Evolutionary conservation across 2,113 vertebrate genomes (phyloP), one percentile per base, ranked within the genome.

Genomic region (Otocyon megalotis): DNA sequence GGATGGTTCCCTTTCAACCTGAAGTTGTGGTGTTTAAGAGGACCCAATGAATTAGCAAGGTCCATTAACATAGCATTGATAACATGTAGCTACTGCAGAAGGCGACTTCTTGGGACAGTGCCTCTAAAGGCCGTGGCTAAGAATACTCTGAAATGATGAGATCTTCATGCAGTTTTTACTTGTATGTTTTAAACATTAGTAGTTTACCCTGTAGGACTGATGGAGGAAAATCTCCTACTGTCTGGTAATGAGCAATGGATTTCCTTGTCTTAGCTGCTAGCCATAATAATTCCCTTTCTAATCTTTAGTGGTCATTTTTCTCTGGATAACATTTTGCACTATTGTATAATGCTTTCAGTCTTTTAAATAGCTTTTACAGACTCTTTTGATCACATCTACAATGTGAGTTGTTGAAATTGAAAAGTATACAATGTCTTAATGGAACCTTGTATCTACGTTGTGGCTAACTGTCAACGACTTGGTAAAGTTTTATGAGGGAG

Each of bases 11-110:
- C 4, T 95, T 69, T 72, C 28, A 88, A 74, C 48, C 0, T 0
- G 0, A 69, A 96, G 81, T 65, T 62, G 58, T 80, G 72, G 43
- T 94, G 85, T 90, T 79, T 79, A 83, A 0, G 0, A 9, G 30
- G 58, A 89, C 32, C 54, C 0, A 0, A 1, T 1, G 76, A 94
- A 43, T 20, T 92, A 69, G n/a, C 50, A 0, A 0, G 30, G 53
- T 43, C 83, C 32, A 37, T 77, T 0, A 0, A 30, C 0, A 11
- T 9, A 32, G 9, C 11, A 15, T 14, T 11, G 32, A 0, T 37
- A n/a, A 0, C 0, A 32, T 4, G 0, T 20, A 13, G 0, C 54
- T 0, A 12, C 88, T 58, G 19, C 2, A 95, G 5, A 90, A 0
- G 87, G 32, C 15, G 0, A 0, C 3, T 92, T 81, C 1, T 56